Base-by-base conservation (phyloP, 2,888 invertebrate genomes). In the Villa cingulata region DNA sequence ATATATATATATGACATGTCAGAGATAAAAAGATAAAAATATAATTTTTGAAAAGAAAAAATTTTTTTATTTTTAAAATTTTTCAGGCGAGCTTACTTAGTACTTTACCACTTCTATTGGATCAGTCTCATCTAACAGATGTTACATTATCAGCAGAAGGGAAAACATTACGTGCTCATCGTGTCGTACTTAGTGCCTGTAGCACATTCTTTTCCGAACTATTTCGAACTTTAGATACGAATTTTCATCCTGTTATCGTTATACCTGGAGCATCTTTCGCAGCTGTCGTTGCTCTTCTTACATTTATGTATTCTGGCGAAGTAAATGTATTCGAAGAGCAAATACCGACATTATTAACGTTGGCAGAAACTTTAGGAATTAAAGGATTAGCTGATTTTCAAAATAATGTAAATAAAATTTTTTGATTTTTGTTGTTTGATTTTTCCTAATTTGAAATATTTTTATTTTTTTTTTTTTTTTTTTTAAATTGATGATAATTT, bases 121-220 rank as follows among this genome's bases (percentile, higher is more conserved):
- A 83, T 59, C 81, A 83, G 48, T 87, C 87, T 56, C 79, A 86
- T 65, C 74, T 89, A 59, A 85, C 88, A 47, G 89, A 90, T 68
- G 87, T 90, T 43, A 90, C 89, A 14, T 73, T 91, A 41, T 86
- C 86, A 54, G 89, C 89, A 6, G 86, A 83, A 57, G 86, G 87
- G 19, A 80, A 84, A 51, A 81, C 82, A n/a, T 73, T 91, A 55
- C 81, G 81, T 58, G 91, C 90, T 2, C 91, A 91, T 68, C 78
- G 81, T 59, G 78, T 91, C 45, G 85, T 91, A 44, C 72, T 91
- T 48, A 90, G 90, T 23, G 86, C 89, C 53, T 90, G 91, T 71
- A 90, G 90, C 69, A 82, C 83, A 56, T 91, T 91, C 71, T 91
- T 91, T 68, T 81, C 87, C 58, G 86, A 88, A 61, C 72, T 90